phyloP scores from a whole-genome alignment of 2,888 invertebrate genomes.

The Laspeyria flexula region DNA sequence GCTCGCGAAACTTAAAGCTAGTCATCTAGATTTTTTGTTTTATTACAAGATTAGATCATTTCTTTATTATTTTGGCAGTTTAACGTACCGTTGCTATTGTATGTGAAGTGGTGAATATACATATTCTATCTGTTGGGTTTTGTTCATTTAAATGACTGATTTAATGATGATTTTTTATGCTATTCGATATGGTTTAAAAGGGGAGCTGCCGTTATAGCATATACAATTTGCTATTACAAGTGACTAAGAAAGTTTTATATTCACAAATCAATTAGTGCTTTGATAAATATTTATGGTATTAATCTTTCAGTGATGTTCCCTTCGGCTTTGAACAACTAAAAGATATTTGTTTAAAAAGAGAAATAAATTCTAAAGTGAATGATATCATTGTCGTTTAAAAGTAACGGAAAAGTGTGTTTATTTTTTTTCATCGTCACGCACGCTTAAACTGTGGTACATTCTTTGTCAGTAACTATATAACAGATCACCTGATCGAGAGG shows the following conservation, averaged over 20 bases:
- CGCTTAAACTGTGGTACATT: no score
- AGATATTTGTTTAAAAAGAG: no score
- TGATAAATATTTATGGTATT: no score
- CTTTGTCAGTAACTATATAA: no score
- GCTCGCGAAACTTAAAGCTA: conserved; percentile 31
- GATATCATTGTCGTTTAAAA: no score
- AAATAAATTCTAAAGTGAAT: no score
- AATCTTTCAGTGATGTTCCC: no score
- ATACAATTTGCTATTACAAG: neutral
- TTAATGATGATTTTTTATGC: conserved; percentile 8
- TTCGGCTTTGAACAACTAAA: no score
- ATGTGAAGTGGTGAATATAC: conserved; percentile 1
- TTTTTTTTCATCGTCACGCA: no score
- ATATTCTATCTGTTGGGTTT: conserved; percentile 2
- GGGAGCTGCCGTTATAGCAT: neutral
- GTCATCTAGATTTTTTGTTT: conserved; percentile 40
- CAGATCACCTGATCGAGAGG: no score
- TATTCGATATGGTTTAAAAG: neutral
- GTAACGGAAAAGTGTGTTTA: no score
- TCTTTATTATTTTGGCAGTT: conserved; percentile 36
- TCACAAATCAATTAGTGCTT: no score
- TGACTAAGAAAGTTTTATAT: neutral
- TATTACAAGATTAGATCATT: conserved; percentile 37
- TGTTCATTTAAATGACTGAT: conserved; percentile 3
- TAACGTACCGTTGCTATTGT: conserved; percentile 26